phyloP scores from a whole-genome alignment of 2,888 invertebrate genomes.

The Microplitis deprimator region DNA sequence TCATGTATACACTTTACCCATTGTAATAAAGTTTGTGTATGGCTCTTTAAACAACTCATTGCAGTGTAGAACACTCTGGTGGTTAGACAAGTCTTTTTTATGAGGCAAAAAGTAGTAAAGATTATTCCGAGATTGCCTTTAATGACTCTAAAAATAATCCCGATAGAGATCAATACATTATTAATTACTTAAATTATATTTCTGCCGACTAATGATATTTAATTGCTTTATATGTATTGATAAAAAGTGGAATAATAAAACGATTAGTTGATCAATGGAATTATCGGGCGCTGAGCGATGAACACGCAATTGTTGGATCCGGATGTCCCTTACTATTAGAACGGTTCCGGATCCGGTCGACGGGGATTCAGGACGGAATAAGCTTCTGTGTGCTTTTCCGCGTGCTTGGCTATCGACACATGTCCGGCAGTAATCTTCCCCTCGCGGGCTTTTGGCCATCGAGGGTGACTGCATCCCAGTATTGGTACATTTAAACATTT shows the following conservation, averaged over 20 bases:
- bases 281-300: conserved; percentile 14
- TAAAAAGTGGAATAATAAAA: conserved; percentile 28
- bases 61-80: not conserved
- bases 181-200: no score
- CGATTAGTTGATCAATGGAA: not conserved
- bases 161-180: no score
- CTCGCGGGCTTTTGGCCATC: not conserved
- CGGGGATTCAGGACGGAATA: conserved; percentile 17
- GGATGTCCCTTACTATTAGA: conserved; percentile 45
- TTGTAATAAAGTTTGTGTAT: conserved; percentile 14
- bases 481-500: not conserved
- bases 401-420: conserved; percentile 68
- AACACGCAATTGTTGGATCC: conserved; percentile 17
- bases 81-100: not conserved
- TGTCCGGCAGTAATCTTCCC: conserved; percentile 55
- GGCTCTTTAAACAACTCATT: conserved; percentile 3
- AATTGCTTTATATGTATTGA: not conserved
- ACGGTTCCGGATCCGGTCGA: conserved; percentile 46
- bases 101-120: conserved; percentile 10
- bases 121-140: not conserved
- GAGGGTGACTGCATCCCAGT: not conserved
- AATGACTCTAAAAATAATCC: no score
- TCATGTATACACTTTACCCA: not conserved
- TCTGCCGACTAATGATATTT: no score
- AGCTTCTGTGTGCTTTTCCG: conserved; percentile 64